Base-by-base conservation (phyloP, 2,797 vertebrate genomes). In the Nothura maculosa region DNA sequence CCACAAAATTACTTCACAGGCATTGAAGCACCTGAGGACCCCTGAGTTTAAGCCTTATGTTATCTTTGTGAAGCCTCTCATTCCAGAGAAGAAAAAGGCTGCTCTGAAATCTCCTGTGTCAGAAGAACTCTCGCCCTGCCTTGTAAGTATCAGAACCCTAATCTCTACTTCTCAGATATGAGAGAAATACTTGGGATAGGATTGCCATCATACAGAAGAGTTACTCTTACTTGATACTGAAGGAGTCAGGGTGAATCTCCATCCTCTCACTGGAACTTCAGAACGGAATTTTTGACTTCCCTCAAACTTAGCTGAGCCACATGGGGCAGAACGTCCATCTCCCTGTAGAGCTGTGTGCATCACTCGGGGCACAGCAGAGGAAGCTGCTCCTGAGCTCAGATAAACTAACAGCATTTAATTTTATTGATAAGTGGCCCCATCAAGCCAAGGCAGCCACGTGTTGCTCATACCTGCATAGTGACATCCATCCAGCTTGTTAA, bases 11-110 rank as follows among this genome's bases (percentile, higher is more conserved):
- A 84, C 36, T 90, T 95, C 75, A 48, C 97, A 99, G 99, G 99
- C 98, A 27, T 81, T 99, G 76, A 99, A 98, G 95, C 98, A 98
- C 60, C 95, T 99, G 40, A 98, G 98, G 55, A 99, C 98, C 5
- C 91, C 98, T 1, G 99, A 99, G 88, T 99, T 99, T 95, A 99
- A 98, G 92, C 99, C 99, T 7, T 99, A 98, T 1, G 89, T 99
- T 86, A 96, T 99, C 90, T 99, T 99, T 83, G 98, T 99, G 86
- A 98, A 98, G 95, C 99, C 99, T 76, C 97, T 92, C 11, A 81
- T 99, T 85, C 94, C 93, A 19, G 98, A 99, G 38, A 96, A 96
- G 93, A 97, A 96, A 93, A 97, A 95, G 85, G 97, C 97, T 2
- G 96, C 96, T 14, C 96, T 98, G 20, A 97, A 96, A 48, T 98